Evolutionary conservation across 2,113 vertebrate genomes (phyloP).

Genomic region (Cebidichthys violaceus): DNA sequence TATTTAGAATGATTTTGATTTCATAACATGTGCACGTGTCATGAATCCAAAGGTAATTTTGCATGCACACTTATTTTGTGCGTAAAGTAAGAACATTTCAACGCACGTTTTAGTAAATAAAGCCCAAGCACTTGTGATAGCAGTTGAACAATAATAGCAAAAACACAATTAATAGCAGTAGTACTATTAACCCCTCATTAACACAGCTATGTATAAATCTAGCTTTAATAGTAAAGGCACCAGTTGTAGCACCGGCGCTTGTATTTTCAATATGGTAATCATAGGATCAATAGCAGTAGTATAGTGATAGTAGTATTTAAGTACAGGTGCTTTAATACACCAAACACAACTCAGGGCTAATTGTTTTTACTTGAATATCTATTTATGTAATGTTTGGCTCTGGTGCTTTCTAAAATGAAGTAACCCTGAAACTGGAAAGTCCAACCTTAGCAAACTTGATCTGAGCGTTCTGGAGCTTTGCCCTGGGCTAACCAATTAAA

Average conservation of each 20-base stretch:
- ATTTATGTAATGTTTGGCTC: neutral
- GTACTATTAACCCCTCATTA: neutral
- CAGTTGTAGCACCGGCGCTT: neutral
- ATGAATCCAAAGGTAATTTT: neutral
- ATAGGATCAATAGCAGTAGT: neutral
- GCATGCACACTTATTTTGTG: neutral
- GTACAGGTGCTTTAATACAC: neutral
- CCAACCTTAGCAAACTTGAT: neutral
- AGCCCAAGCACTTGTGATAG: no score
- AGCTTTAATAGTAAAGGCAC: neutral
- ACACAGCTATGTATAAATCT: neutral
- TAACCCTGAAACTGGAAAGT: constrained; percentile 16
- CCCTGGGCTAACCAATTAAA: constrained; percentile 18
- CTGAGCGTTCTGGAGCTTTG: neutral
- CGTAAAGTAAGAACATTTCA: no score
- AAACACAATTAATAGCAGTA: neutral
- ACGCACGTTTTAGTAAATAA: no score
- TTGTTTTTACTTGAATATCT: neutral
- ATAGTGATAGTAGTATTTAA: neutral
- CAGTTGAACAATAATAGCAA: neutral
- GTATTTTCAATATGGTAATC: neutral
- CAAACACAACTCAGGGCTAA: constrained; percentile 10
- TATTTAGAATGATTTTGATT: no score
- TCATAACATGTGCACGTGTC: no score
- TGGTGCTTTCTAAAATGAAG: neutral